Evolutionary conservation across 2,113 vertebrate species (phyloP), one percentile per base, ranked within the genome.

Genomic region (Felis chaus): DNA sequence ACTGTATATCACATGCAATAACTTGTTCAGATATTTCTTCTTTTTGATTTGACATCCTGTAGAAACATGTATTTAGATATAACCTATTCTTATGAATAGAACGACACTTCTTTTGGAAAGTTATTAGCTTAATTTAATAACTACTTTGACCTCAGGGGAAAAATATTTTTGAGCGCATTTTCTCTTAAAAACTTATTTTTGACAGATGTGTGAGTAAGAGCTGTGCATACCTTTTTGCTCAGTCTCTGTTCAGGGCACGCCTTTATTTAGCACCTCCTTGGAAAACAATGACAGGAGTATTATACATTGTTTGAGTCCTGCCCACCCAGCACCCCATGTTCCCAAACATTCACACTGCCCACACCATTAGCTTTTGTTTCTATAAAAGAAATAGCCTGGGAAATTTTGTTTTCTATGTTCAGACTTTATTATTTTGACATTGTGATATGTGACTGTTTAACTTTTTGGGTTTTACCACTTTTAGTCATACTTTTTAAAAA

Each of bases 251-350:
- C 33, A 48, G 14, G 23, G 3, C 5, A 4, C 1, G 1, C 36
- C 3, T 45, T 9, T 66, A 21, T 19, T 7, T 39, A 18, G 15
- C 9, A 3, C 8, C 1, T 27, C 53, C 11, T 69, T 23, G 15
- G 5, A 57, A 73, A 65, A 27, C 3, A 25, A 18, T 33, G n/a
- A 31, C 10, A 36, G 3, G 7, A 4, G 19, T 7, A 4, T 0
- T 7, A 7, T 0, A 18, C 16, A 29, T 1, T 27, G 18, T 15
- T 50, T 57, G 23, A 50, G 8, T 50, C 48, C 10, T 66, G 4
- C 15, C 5, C 5, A 0, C 36, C 14, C n/a, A 4, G 41, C 41
- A 29, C 61, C 10, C 31, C 3, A 1, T 50, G 21, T 11, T 7
- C 9, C 41, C 15, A 66, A 50, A 65, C 25, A 23, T 16, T 15